Percentiles rank a stretch among this genome's conserved stretches.
Evolutionary conservation across 2,888 invertebrate species (phyloP).

Genomic region (Drosophila atripex): DNA sequence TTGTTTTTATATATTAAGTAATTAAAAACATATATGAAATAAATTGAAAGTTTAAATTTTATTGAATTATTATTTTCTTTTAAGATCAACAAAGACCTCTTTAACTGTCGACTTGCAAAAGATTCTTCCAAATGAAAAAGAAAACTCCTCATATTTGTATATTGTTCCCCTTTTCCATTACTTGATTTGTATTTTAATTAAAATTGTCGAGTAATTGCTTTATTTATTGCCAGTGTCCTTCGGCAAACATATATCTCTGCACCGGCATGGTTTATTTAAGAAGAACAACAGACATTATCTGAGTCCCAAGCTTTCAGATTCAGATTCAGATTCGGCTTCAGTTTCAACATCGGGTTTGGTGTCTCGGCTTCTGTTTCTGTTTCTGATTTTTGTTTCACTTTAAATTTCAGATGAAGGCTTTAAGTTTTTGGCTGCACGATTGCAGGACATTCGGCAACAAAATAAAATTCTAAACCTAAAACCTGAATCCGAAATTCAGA

Average conservation of each 20-base stretch:
- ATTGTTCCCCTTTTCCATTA: background rate
- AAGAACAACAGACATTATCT: conserved; percentile 67
- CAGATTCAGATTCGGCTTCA: conserved; percentile 20
- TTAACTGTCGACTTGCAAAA: too few relatives aligned
- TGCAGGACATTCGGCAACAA: background rate
- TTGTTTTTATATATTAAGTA: too few relatives aligned
- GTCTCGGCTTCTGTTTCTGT: background rate
- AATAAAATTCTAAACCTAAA: background rate
- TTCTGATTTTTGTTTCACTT: background rate
- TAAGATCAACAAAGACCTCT: too few relatives aligned
- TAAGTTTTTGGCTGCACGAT: background rate
- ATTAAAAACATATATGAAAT: too few relatives aligned
- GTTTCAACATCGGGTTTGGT: too few relatives aligned
- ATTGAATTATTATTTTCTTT: too few relatives aligned
- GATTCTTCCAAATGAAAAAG: background rate
- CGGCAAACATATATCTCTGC: conserved; percentile 38
- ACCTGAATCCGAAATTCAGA: conserved; percentile 17
- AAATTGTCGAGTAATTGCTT: background rate
- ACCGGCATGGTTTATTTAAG: conserved; percentile 72
- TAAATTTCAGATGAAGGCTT: conserved; percentile 27
- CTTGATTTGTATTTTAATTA: background rate
- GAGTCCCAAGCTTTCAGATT: conserved; percentile 5
- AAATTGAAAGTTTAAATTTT: too few relatives aligned
- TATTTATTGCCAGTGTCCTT: conserved; percentile 15
- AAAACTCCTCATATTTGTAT: background rate